These are phyloP conservation scores for Hemicordylus capensis DNA, from an alignment of 2,113 vertebrate genomes.

Conservation along the genomic window DNA sequence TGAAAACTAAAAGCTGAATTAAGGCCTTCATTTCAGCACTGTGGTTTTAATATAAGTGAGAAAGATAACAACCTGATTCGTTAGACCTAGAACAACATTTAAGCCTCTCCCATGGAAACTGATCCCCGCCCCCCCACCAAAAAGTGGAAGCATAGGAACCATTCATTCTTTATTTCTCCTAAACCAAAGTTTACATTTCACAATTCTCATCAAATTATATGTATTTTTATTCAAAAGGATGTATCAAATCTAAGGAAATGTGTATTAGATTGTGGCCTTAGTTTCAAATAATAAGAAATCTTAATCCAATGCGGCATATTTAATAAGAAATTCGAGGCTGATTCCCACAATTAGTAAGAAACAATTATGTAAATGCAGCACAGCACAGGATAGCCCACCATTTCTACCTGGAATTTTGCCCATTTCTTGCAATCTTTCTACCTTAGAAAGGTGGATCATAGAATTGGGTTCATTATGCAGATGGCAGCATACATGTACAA, in stretches of 20 bases:
- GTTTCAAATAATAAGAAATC: too few species aligned
- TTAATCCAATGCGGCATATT: too few species aligned
- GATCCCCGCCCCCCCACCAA: neutral
- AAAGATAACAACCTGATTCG: too few species aligned
- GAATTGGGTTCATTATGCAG: neutral
- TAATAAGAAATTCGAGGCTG: too few species aligned
- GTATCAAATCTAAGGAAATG: neutral
- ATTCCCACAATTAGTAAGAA: neutral
- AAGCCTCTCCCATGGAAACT: neutral
- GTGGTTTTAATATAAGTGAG: neutral
- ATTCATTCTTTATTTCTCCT: neutral
- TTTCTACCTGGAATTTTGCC: neutral
- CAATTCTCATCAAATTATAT: neutral
- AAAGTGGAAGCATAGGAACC: fast-evolving
- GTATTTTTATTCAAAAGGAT: neutral
- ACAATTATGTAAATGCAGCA: too few species aligned
- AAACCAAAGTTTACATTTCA: fast-evolving
- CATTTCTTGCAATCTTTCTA: neutral
- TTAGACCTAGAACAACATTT: too few species aligned
- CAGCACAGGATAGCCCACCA: too few species aligned
- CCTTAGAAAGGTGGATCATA: neutral
- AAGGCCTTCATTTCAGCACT: neutral
- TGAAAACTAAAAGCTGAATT: neutral
- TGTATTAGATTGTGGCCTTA: neutral
- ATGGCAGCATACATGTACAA: neutral